Base-by-base conservation (phyloP, 2,888 invertebrate species). In the Doris montereyensis region DNA sequence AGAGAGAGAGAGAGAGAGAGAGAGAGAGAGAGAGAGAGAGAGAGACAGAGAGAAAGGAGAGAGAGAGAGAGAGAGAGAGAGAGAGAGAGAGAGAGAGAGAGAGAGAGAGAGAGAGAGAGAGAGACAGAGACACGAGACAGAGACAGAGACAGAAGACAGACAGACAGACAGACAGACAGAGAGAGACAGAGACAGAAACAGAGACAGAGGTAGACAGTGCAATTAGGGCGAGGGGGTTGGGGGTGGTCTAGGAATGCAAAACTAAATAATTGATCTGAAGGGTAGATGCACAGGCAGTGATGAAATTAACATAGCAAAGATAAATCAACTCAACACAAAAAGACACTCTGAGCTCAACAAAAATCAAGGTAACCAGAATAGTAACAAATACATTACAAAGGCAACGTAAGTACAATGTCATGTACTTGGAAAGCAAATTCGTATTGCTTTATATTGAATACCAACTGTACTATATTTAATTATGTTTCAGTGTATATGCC, bases 291-390 rank as follows among this genome's bases (percentile, higher is more conserved):
- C 17, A 57, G 32, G 4, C n/a, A n/a, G n/a, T n/a, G 30, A 32
- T 30, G 30, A 74, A 3, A 58, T 30, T n/a, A 60, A 28, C 30
- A 74, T 17, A 74, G 60, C n/a, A n/a, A n/a, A n/a, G n/a, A n/a
- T n/a, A n/a, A n/a, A n/a, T n/a, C n/a, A n/a, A n/a, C n/a, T n/a
- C n/a, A n/a, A n/a, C n/a, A n/a, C n/a, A n/a, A n/a, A n/a, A n/a
- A n/a, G n/a, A n/a, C n/a, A n/a, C n/a, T n/a, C n/a, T n/a, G n/a
- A n/a, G n/a, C n/a, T n/a, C n/a, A n/a, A n/a, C n/a, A n/a, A n/a
- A n/a, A n/a, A n/a, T n/a, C n/a, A n/a, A n/a, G n/a, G n/a, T n/a
- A n/a, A n/a, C n/a, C n/a, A n/a, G n/a, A n/a, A n/a, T n/a, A n/a
- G n/a, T n/a, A n/a, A n/a, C n/a, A n/a, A n/a, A n/a, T n/a, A n/a